Evolutionary conservation across 2,113 vertebrate species (phyloP).

Genomic region (Melozone crissalis): DNA sequence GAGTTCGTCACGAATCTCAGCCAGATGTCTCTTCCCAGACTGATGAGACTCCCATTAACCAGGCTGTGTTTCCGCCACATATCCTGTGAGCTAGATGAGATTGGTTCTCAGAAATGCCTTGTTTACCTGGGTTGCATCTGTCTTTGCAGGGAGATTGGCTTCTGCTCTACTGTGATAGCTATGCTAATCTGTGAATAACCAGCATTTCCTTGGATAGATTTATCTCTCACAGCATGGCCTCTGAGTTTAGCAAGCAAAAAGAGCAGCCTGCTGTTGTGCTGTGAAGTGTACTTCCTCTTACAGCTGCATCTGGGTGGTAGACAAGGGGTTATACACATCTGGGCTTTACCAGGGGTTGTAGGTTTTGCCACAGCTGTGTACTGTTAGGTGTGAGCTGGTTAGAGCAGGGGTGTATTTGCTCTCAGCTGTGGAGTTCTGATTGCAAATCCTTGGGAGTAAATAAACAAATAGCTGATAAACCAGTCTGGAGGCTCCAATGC

Average conservation of each 20-base stretch:
- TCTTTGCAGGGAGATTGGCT: not conserved
- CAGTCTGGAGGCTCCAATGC: not conserved
- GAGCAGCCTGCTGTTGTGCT: not conserved
- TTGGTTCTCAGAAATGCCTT: not conserved
- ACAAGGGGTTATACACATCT: not conserved
- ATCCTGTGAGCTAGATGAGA: not conserved
- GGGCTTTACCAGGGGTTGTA: not conserved
- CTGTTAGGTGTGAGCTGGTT: not conserved
- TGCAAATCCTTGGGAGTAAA: not conserved
- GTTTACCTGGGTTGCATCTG: not conserved
- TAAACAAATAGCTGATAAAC: not conserved
- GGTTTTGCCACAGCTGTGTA: not conserved
- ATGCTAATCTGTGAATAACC: not conserved
- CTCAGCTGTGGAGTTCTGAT: fast-evolving
- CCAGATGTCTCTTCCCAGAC: not conserved
- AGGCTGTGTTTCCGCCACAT: not conserved
- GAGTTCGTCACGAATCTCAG: conserved; percentile 12
- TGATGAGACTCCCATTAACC: not conserved
- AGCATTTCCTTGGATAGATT: not conserved
- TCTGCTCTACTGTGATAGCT: not conserved
- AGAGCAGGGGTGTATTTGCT: not conserved
- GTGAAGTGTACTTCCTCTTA: not conserved
- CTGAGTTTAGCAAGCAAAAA: not conserved
- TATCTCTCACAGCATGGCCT: not conserved
- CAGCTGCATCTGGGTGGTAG: not conserved